Base-by-base conservation (phyloP, 1,140 invertebrate species). In the Apis laboriosa region DNA sequence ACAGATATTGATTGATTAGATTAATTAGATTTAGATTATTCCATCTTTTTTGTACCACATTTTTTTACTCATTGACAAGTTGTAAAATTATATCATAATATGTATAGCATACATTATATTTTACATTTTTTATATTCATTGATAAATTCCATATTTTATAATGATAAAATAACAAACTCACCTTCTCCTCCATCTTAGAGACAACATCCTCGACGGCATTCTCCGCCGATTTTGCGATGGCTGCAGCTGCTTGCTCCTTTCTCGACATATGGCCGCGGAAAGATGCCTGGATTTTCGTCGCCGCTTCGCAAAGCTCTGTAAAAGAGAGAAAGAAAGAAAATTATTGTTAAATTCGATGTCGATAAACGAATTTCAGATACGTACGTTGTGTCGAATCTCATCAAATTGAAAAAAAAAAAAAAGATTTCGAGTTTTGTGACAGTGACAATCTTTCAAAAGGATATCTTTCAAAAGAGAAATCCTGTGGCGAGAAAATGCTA, bases 251-350 rank as follows among this genome's bases (percentile, higher is more conserved):
- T 56, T 96, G 95, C 91, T 95, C 94, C 90, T 98, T 98, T 92
- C 97, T 96, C 64, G 97, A 96, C 95, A 98, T 97, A 94, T 98
- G 98, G 68, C 98, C 98, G 85, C 98, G 95, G 95, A 99, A 99
- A 64, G 97, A 97, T 4, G 97, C 97, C 94, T 99, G 98, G 90
- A 99, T 99, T 95, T 98, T 98, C 58, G 97, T 96, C 49, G 98
- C 98, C 17, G 98, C 98, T 91, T 97, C 94, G 92, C 97, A 97
- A 83, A 99, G 94, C 89, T 98, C 98, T 97, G 95, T 93, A n/a
- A 75, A 24, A 72, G 24, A 61, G 64, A 77, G 28, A 68, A 64
- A 28, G 17, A 34, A 34, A 43, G 5, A 43, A 43, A 43, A 43
- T 0, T 63, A 66, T 15, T 66, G 0, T 74, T 66, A 80, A 56